These are phyloP conservation scores for Desoria tigrina DNA, from an alignment of 2,888 invertebrate genomes.

Conservation along the genomic window DNA sequence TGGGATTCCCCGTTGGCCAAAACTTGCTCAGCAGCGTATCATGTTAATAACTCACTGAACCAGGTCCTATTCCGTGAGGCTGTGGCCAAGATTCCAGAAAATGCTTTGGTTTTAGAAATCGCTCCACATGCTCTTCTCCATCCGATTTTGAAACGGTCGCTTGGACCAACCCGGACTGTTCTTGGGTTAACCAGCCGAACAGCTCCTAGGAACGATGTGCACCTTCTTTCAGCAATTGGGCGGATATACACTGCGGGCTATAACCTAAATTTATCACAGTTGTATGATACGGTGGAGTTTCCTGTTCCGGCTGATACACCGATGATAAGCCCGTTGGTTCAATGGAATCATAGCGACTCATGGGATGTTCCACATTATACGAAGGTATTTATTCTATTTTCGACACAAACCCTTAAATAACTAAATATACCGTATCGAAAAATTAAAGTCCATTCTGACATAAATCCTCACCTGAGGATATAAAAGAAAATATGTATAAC, in stretches of 20 bases:
- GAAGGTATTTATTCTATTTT: too few relatives aligned
- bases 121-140: constrained; percentile 64
- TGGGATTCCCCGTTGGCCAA: constrained; percentile 70
- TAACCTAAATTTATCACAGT: constrained; percentile 70
- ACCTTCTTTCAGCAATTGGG: constrained; percentile 33
- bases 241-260: constrained; percentile 74
- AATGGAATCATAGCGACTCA: constrained; percentile 74
- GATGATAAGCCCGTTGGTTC: constrained; percentile 78
- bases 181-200: constrained; percentile 63
- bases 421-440: too few relatives aligned
- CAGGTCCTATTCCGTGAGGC: constrained; percentile 70
- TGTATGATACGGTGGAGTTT: constrained; percentile 74
- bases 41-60: constrained; percentile 77
- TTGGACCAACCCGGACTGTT: constrained; percentile 59
- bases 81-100: constrained; percentile 61
- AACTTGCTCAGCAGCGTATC: constrained; percentile 80
- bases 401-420: too few relatives aligned
- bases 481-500: too few relatives aligned
- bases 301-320: constrained; percentile 87
- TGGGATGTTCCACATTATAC: constrained; percentile 56
- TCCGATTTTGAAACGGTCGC: constrained; percentile 61
- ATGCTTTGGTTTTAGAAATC: constrained; percentile 62
- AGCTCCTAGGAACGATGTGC: constrained; percentile 71
- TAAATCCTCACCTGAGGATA: too few relatives aligned
- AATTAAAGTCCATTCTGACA: too few relatives aligned